A percentile compares a stretch with the other conserved stretches of the same genome.
These are phyloP conservation scores for Standfussiana lucernea DNA, from an alignment of 2,888 invertebrate species.

Conservation along the genomic window DNA sequence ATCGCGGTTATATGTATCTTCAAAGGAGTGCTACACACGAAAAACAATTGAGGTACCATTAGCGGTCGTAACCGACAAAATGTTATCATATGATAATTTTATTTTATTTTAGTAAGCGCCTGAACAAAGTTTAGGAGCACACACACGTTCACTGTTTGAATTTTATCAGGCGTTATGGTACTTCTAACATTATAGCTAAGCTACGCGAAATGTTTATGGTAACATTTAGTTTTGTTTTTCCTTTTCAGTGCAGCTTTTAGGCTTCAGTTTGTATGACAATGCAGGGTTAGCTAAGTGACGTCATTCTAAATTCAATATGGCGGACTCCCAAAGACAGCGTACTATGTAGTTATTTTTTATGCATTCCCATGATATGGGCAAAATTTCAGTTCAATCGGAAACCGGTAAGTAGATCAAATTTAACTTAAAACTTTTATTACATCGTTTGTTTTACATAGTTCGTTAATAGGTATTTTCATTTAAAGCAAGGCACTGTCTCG, in stretches of 20 bases:
- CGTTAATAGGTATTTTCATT: not conserved
- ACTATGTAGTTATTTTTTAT: too few species aligned
- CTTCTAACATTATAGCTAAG: not conserved
- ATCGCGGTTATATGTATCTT: not conserved
- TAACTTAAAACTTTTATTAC: too few species aligned
- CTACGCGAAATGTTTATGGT: not conserved
- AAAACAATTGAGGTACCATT: not conserved
- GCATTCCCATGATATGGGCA: too few species aligned
- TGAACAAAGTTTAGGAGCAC: not conserved
- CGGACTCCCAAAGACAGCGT: too few species aligned
- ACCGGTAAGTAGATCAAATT: too few species aligned
- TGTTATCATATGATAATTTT: constrained; percentile 13
- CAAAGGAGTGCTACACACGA: not conserved
- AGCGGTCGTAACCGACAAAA: not conserved
- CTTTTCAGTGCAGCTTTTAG: too few species aligned
- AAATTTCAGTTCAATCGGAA: too few species aligned
- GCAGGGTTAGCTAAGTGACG: too few species aligned
- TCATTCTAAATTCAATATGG: too few species aligned
- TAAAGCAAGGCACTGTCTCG: not conserved
- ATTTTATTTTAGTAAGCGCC: constrained; percentile 35
- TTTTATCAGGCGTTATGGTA: constrained; percentile 40
- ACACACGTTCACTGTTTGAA: not conserved
- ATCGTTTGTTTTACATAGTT: too few species aligned
- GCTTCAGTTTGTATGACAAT: too few species aligned
- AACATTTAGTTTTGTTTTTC: too few species aligned